Evolutionary conservation across 1,140 invertebrate species (phyloP), one percentile per base, ranked within the genome.

Genomic region (Helicorthomorpha holstii): DNA sequence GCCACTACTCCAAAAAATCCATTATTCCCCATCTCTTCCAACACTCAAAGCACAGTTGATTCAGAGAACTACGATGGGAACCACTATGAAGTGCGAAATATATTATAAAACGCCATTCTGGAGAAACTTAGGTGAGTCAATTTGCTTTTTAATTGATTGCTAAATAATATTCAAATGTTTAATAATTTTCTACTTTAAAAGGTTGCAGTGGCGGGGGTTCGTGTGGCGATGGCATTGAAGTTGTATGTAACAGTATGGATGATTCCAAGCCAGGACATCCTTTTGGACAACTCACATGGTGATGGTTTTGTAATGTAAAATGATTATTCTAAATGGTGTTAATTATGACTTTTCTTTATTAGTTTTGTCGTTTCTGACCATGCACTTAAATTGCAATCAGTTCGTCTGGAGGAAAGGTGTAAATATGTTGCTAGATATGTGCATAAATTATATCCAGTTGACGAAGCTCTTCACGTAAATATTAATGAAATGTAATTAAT

Each of bases 41-140:
- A 47, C 59, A 25, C 48, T 59, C 1, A 57, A 64, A 7, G 60
- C 60, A 47, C 67, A 69, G 55, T 55, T 70, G 7, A 60, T 62
- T 16, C 67, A 68, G 56, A 52, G 68, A 27, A 55, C 62, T 19
- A 66, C 66, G 0, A 68, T 69, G 67, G 68, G 68, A 22, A 59
- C 56, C 38, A 60, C 64, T 22, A 67, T 69, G 27, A 69, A 69
- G 55, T 62, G 61, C 2, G 65, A 67, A 48, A 44, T 66, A 7
- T 69, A 65, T 53, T 69, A 68, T 51, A 53, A 61, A 16, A 60
- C 49, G n/a, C 44, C 63, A 23, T 69, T 67, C 49, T 69, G 68
- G 68, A 63, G 59, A 48, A 49, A 64, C 22, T 61, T 64, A 49
- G 64, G 64, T 65, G n/a, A n/a, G n/a, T n/a, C n/a, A n/a, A n/a